Conservation (phyloP, 2,113 vertebrate genomes). For the Gymnogyps californianus region DNA sequence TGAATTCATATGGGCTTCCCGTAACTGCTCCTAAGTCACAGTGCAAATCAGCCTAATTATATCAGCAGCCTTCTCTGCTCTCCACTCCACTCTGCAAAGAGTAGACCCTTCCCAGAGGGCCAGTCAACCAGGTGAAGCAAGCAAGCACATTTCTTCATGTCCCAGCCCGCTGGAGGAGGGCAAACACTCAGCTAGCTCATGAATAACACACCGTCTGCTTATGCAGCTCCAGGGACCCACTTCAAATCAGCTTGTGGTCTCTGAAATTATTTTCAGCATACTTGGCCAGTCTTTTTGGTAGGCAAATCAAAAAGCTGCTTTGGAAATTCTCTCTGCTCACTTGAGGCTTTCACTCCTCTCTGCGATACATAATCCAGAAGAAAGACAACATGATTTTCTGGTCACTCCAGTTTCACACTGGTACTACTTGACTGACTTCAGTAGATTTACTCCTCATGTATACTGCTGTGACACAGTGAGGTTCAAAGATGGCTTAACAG, state of each 20-base stretch:
- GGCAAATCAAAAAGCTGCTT: conserved; percentile 40
- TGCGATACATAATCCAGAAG: background rate
- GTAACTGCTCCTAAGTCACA: background rate
- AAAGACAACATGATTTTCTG: conserved; percentile 25
- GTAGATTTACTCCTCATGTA: background rate
- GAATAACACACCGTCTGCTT: background rate
- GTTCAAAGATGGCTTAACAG: conserved; percentile 32
- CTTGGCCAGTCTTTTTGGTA: background rate
- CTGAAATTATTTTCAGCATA: background rate
- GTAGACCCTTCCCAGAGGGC: background rate
- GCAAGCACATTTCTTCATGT: background rate
- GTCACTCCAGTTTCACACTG: background rate
- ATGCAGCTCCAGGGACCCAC: background rate
- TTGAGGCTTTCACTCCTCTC: background rate
- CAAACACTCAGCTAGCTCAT: background rate
- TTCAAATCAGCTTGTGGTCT: conserved; percentile 36
- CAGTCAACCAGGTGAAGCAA: conserved; percentile 1
- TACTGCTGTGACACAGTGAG: conserved; percentile 16
- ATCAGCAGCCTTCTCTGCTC: background rate
- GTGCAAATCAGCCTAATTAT: background rate
- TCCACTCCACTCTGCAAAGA: background rate
- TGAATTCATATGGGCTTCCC: background rate
- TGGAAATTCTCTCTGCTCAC: conserved; percentile 39
- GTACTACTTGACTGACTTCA: conserved; percentile 11
- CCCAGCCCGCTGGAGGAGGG: background rate